A percentile compares a stretch with the other conserved stretches of the same genome.
phyloP scores from a whole-genome alignment of 2,113 vertebrate genomes.

The Xiphorhynchus elegans region DNA sequence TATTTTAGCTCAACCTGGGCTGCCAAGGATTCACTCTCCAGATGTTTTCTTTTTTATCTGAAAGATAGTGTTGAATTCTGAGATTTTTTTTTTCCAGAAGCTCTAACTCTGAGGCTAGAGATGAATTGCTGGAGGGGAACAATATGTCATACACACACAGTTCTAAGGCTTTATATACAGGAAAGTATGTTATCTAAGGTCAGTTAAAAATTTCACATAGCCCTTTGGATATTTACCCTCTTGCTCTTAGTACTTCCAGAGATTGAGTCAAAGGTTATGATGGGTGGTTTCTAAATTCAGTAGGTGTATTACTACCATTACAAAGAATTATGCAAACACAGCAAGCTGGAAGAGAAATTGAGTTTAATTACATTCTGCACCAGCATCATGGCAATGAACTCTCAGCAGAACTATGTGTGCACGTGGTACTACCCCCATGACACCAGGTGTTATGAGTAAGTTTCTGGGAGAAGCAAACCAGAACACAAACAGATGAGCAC shows the following conservation, averaged over 20 bases:
- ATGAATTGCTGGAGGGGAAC: not conserved
- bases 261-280: not conserved
- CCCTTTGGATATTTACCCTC: not conserved
- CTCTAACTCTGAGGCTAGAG: not conserved
- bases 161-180: not conserved
- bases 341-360: not conserved
- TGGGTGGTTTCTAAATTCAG: not conserved
- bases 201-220: not conserved
- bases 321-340: not conserved
- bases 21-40: not conserved
- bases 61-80: not conserved
- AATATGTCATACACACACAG: not conserved
- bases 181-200: not conserved
- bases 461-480: slow-evolving; percentile 11
- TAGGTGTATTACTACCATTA: not conserved
- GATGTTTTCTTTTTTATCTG: not conserved
- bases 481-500: not conserved
- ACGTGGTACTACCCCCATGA: rapidly evolving
- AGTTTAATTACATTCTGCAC: not conserved
- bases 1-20: not conserved
- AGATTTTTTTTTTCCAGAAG: not conserved
- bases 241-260: not conserved
- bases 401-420: not conserved
- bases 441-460: not conserved
- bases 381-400: rapidly evolving